Conservation (phyloP, 2,888 invertebrate species). For the Scrobipalpa costella region DNA sequence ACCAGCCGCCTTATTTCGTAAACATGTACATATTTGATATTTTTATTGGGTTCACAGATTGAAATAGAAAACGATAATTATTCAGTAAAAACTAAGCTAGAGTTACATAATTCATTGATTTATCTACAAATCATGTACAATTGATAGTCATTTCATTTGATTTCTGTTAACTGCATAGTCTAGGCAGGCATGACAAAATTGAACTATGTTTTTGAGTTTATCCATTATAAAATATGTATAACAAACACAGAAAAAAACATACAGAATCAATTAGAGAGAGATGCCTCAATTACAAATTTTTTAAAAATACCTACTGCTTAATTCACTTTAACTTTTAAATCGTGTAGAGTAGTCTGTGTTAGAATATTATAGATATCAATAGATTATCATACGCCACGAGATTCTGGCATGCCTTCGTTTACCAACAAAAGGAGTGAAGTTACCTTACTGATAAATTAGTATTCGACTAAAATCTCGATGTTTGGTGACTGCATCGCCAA, state of each 20-base stretch:
- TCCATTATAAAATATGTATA: no score
- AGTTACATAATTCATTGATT: neutral
- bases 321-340: no score
- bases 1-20: no score
- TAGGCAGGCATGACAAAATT: neutral
- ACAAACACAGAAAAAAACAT: no score
- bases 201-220: no score
- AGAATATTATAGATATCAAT: no score
- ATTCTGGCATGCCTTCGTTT: neutral
- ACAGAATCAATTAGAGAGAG: no score
- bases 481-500: slow-evolving; percentile 92
- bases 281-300: no score
- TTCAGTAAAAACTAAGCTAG: neutral
- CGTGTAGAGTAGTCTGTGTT: no score
- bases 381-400: neutral
- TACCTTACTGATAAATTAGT: slow-evolving; percentile 43
- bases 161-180: neutral
- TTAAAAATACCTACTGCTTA: no score
- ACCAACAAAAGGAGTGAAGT: slow-evolving; percentile 10
- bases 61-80: neutral
- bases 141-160: slow-evolving; percentile 15
- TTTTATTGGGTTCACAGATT: no score
- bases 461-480: slow-evolving; percentile 86
- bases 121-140: slow-evolving; percentile 23
- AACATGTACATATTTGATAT: no score